Evolutionary conservation across 2,797 vertebrate species (phyloP).

Genomic region (Coregonus ussuriensis): DNA sequence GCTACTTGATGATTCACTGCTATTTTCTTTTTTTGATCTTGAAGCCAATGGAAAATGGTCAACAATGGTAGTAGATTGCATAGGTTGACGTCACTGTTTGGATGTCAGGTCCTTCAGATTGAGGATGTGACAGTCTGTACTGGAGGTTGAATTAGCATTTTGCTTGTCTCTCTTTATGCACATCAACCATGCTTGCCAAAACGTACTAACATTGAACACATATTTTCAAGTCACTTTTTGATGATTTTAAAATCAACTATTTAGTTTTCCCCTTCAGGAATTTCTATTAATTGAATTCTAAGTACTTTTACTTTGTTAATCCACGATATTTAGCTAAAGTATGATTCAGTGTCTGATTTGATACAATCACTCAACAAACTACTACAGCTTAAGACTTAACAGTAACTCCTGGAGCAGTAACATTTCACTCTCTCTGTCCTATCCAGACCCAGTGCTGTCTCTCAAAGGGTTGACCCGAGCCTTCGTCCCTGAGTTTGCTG

Average conservation of each 20-base stretch:
- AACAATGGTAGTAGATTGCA: slow-evolving; percentile 18
- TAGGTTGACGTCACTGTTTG: background rate
- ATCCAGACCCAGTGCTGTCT: slow-evolving; percentile 80
- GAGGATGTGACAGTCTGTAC: background rate
- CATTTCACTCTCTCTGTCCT: slow-evolving; percentile 24
- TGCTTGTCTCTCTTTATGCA: background rate
- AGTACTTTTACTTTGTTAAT: background rate
- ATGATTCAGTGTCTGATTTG: background rate
- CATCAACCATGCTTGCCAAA: background rate
- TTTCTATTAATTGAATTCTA: background rate
- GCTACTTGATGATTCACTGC: background rate
- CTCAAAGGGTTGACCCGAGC: slow-evolving; percentile 76
- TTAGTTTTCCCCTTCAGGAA: background rate
- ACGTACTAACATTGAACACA: background rate
- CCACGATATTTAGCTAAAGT: background rate
- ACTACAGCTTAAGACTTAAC: background rate
- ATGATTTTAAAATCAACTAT: background rate
- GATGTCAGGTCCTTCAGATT: background rate
- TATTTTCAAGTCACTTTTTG: background rate
- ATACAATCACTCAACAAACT: background rate
- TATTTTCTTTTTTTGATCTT: slow-evolving; percentile 4
- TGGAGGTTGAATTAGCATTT: background rate
- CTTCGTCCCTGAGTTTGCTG: slow-evolving; percentile 74
- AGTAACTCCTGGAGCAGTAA: background rate
- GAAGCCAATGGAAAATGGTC: slow-evolving; percentile 38